Conservation (phyloP, 2,113 vertebrate genomes). For the Tetrao urogallus region DNA sequence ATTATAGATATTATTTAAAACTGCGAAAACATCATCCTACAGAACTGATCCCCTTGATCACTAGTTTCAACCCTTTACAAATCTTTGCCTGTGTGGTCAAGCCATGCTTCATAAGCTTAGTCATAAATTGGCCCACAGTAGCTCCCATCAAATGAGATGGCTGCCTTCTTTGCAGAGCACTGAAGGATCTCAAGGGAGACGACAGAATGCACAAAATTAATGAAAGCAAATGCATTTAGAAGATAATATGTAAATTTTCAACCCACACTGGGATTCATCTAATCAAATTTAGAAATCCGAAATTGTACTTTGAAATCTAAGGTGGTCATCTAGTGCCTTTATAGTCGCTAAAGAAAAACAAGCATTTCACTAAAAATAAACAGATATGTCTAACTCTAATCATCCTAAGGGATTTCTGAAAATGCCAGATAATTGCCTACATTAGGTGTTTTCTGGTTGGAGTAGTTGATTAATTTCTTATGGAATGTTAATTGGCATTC, state of each 20-base stretch:
- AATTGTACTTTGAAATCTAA: not conserved
- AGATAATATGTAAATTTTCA: not conserved
- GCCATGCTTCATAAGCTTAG: not conserved
- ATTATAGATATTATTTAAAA: not conserved
- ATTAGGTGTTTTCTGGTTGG: not conserved
- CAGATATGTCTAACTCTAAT: not conserved
- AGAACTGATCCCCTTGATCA: not conserved
- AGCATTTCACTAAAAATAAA: not conserved
- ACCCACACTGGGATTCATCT: not conserved
- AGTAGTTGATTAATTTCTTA: not conserved
- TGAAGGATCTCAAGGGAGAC: not conserved
- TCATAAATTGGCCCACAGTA: not conserved
- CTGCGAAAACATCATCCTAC: not conserved
- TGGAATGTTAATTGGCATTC: not conserved
- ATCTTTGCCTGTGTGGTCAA: not conserved
- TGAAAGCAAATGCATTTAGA: not conserved
- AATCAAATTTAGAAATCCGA: not conserved
- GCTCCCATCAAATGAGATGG: not conserved
- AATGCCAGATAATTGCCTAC: not conserved
- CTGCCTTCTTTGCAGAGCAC: not conserved
- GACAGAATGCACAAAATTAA: not conserved
- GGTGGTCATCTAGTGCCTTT: not conserved
- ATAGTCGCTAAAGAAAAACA: not conserved
- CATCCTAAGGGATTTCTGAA: not conserved
- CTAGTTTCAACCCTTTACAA: not conserved